A percentile compares a stretch with the other conserved stretches of the same genome.
Conservation (phyloP, 2,888 invertebrate species). For the Norana najaformis region DNA sequence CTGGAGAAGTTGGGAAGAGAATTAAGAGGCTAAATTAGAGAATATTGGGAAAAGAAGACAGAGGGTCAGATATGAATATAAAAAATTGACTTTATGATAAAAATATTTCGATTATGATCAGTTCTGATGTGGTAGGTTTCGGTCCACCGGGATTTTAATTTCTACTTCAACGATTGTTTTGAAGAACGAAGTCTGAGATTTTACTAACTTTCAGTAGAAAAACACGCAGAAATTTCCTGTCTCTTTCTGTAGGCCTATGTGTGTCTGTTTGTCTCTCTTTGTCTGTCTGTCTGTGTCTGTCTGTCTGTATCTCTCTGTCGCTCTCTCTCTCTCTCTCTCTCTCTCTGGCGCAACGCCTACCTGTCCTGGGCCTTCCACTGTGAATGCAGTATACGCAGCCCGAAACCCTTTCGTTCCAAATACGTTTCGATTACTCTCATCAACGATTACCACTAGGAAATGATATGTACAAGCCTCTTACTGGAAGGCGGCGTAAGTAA, state of each 20-base stretch:
- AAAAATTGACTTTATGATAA: no score
- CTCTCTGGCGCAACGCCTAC: background rate
- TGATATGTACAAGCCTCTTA: background rate
- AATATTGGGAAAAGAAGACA: no score
- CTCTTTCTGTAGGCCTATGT: background rate
- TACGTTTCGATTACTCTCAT: background rate
- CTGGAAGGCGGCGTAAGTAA: background rate
- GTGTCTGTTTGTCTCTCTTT: background rate
- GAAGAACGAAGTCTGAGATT: no score
- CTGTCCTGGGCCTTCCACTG: background rate
- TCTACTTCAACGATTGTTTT: no score
- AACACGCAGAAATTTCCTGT: no score
- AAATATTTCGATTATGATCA: no score
- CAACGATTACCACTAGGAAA: background rate
- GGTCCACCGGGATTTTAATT: no score
- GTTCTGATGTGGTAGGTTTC: no score
- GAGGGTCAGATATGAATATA: no score
- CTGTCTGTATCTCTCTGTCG: constrained; percentile 25
- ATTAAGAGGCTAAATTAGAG: no score
- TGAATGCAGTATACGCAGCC: background rate
- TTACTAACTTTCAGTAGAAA: no score
- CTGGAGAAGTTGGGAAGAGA: no score
- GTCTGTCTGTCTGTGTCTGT: background rate
- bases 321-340: constrained; percentile 24
- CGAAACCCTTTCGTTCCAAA: background rate